phyloP scores from a whole-genome alignment of 2,113 vertebrate species.

The Heteronetta atricapilla region DNA sequence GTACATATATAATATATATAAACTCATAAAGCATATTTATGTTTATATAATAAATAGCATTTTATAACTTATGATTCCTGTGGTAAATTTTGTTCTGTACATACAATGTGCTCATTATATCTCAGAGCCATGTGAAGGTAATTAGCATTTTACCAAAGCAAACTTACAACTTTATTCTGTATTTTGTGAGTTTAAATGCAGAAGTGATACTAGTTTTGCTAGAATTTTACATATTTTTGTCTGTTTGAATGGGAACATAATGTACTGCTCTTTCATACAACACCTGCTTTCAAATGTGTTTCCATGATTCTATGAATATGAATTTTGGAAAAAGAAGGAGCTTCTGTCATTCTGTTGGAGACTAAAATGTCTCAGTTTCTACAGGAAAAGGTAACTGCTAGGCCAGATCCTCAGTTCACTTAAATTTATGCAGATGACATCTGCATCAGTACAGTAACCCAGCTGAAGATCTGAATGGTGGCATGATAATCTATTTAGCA shows the following conservation, averaged over 20 bases:
- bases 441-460: accelerated
- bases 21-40: background rate
- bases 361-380: background rate
- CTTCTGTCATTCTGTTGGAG: background rate
- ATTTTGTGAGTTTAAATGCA: background rate
- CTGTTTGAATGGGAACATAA: background rate
- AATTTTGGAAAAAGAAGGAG: background rate
- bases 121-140: background rate
- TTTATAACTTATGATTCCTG: background rate
- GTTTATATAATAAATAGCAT: background rate
- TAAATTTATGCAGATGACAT: background rate
- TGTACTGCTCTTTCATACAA: background rate
- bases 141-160: background rate
- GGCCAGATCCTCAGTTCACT: background rate
- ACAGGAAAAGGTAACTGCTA: background rate
- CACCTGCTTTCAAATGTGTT: background rate
- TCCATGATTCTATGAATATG: background rate
- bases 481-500: background rate
- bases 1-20: background rate
- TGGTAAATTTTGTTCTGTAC: background rate
- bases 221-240: background rate
- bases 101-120: background rate
- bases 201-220: background rate
- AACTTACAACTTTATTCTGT: background rate
- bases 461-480: background rate